Conservation (phyloP, 2,888 invertebrate genomes). For the Amphipoea oculea region DNA sequence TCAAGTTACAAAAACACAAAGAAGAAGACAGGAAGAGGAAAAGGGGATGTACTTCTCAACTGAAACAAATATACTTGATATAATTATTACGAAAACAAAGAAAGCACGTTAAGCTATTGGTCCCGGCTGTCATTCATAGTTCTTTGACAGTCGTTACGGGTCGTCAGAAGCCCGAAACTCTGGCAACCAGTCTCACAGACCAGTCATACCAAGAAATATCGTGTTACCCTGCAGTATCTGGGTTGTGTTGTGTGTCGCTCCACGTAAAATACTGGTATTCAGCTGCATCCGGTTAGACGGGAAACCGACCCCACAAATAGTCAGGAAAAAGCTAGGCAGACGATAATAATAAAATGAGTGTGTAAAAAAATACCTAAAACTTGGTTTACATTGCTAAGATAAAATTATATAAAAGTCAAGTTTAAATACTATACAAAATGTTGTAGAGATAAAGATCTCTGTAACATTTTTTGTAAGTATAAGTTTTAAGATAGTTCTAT, state of each 20-base stretch:
- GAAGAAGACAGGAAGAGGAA: background rate
- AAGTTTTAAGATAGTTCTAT: background rate
- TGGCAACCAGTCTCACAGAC: background rate
- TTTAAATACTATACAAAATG: no score
- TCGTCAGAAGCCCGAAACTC: background rate
- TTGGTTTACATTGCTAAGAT: background rate
- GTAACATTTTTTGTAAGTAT: background rate
- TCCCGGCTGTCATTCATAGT: no score
- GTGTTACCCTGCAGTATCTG: background rate
- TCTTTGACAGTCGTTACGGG: background rate
- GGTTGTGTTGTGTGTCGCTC: background rate
- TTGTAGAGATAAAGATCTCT: background rate
- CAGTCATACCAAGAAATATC: background rate
- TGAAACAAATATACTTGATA: background rate
- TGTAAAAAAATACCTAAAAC: background rate
- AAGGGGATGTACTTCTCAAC: background rate
- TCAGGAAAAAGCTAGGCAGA: no score
- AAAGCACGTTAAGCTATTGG: background rate
- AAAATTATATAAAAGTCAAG: background rate
- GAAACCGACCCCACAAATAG: no score
- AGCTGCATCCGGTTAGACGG: no score
- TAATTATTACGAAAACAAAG: background rate
- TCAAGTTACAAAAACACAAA: background rate
- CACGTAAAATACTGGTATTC: no score
- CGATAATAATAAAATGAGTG: background rate